phyloP scores from a whole-genome alignment of 2,797 vertebrate genomes.

The Diceros bicornis region DNA sequence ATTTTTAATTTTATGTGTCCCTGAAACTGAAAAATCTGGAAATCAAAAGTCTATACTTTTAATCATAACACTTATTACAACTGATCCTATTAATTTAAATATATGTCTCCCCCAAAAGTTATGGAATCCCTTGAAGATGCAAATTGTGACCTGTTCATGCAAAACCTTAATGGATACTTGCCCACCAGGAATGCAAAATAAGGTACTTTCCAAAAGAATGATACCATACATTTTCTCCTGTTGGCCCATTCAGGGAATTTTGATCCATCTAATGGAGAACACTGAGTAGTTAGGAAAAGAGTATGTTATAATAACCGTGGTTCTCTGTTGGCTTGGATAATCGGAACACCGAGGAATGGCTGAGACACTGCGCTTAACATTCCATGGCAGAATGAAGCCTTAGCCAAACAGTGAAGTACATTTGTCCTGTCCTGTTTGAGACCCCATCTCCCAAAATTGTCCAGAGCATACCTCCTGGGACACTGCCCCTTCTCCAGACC shows the following conservation, averaged over 20 bases:
- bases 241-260: not conserved
- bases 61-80: not conserved
- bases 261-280: not conserved
- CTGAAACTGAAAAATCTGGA: not conserved
- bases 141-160: not conserved
- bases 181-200: not conserved
- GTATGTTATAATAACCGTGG: too few species aligned
- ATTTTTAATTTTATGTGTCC: not conserved
- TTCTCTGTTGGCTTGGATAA: not conserved
- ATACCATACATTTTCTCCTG: fast-evolving
- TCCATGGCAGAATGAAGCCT: not conserved
- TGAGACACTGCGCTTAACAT: not conserved
- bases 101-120: not conserved
- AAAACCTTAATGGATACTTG: not conserved
- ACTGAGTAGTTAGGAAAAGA: not conserved
- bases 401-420: fast-evolving
- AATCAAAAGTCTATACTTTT: not conserved
- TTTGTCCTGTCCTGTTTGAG: not conserved
- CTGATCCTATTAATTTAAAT: not conserved
- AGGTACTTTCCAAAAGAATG: not conserved
- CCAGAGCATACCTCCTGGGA: fast-evolving
- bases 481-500: fast-evolving
- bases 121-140: not conserved
- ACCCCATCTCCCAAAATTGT: too few species aligned
- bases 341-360: fast-evolving